Conservation (phyloP, 2,888 invertebrate genomes). For the Clitarchus hookeri region DNA sequence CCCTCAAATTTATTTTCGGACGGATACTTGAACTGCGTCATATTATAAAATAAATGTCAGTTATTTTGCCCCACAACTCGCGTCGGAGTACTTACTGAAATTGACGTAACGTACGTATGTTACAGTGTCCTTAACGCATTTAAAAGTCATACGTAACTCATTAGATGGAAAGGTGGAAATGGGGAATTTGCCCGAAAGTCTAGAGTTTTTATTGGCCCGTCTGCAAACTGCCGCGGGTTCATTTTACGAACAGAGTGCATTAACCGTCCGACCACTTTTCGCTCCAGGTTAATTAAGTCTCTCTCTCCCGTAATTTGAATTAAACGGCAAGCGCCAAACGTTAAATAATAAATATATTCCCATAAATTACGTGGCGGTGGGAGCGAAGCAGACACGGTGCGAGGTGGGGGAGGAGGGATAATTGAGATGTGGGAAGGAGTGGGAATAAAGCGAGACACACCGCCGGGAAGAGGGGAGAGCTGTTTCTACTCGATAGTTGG, state of each 20-base stretch:
- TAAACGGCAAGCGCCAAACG: neutral
- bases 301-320: neutral
- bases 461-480: neutral
- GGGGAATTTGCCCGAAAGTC: too few relatives aligned
- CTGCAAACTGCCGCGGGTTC: too few relatives aligned
- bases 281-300: neutral
- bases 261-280: neutral
- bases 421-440: neutral
- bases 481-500: neutral
- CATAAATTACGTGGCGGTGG: neutral
- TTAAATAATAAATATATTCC: neutral
- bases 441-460: neutral
- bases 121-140: too few relatives aligned
- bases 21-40: too few relatives aligned
- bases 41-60: too few relatives aligned
- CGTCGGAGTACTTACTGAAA: too few relatives aligned
- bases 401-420: neutral
- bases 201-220: too few relatives aligned
- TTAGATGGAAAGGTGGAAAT: too few relatives aligned
- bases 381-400: constrained; percentile 27
- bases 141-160: too few relatives aligned
- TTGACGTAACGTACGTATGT: too few relatives aligned
- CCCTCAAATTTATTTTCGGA: too few relatives aligned
- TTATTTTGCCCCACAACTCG: too few relatives aligned
- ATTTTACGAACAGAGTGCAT: neutral